Evolutionary conservation across 2,797 vertebrate species (phyloP).

Genomic region (Pseudochirops cupreus): DNA sequence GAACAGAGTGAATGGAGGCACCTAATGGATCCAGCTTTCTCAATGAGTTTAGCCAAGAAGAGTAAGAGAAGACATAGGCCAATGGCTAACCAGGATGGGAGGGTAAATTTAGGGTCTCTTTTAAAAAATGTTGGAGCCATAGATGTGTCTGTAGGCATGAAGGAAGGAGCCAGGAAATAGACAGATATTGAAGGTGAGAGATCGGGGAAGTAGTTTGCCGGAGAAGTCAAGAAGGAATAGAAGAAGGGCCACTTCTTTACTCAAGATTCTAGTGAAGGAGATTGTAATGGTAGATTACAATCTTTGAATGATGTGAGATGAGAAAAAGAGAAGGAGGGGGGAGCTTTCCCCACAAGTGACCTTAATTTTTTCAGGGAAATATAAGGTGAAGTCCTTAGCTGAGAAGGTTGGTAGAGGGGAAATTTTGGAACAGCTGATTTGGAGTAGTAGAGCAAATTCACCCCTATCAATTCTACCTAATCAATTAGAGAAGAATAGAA

Average conservation of each 20-base stretch:
- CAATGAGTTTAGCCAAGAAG: neutral
- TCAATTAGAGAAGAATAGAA: neutral
- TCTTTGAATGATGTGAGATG: too few species aligned
- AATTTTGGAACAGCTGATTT: neutral
- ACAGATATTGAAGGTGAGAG: neutral
- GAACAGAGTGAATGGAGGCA: neutral
- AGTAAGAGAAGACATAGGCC: neutral
- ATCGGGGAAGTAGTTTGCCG: neutral
- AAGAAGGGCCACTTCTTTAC: neutral
- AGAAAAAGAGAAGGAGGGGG: too few species aligned
- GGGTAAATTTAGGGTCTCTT: neutral
- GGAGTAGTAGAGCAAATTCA: neutral
- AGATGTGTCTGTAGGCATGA: neutral
- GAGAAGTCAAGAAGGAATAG: neutral
- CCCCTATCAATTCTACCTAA: neutral
- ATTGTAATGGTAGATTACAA: too few species aligned
- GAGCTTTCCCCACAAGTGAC: too few species aligned
- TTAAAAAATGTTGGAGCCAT: neutral
- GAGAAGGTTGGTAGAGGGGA: neutral
- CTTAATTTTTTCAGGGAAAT: too few species aligned
- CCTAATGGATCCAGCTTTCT: neutral
- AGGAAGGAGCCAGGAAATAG: neutral
- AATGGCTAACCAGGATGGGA: neutral
- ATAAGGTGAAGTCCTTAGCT: too few species aligned
- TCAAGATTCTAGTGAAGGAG: neutral